phyloP scores from a whole-genome alignment of 2,113 vertebrate genomes.

The Xenopus tropicalis region DNA sequence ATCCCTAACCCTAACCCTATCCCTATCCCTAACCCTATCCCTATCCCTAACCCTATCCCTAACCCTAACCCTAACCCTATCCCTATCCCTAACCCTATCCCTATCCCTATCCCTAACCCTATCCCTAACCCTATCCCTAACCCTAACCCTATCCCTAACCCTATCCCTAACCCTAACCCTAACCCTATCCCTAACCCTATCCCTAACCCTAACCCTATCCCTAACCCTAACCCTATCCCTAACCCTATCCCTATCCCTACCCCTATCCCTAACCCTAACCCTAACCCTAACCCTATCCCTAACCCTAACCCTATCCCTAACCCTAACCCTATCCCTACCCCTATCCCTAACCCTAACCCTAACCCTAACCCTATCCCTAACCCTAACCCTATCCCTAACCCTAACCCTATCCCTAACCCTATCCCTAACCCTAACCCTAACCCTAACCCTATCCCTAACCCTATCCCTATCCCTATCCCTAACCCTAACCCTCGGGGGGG shows the following conservation, averaged over 20 bases:
- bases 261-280: conserved; percentile 32
- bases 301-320: conserved; percentile 38
- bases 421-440: conserved; percentile 38
- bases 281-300: conserved; percentile 40
- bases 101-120: conserved; percentile 8
- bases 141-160: too few species aligned
- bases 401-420: conserved; percentile 28
- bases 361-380: conserved; percentile 41
- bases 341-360: too few species aligned
- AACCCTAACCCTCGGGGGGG: conserved; percentile 43
- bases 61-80: conserved; percentile 5
- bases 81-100: background rate
- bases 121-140: conserved; percentile 28
- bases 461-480: conserved; percentile 40
- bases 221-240: conserved; percentile 21
- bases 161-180: too few species aligned
- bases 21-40: too few species aligned
- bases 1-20: conserved; percentile 32
- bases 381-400: conserved; percentile 40
- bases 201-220: conserved; percentile 17
- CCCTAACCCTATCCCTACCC: too few species aligned
- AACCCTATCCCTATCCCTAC: too few species aligned
- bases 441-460: conserved; percentile 15
- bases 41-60: conserved; percentile 3
- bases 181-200: conserved; percentile 34